These are phyloP conservation scores for Sylvilagus bachmani DNA, from an alignment of 2,113 vertebrate species.

Conservation along the genomic window DNA sequence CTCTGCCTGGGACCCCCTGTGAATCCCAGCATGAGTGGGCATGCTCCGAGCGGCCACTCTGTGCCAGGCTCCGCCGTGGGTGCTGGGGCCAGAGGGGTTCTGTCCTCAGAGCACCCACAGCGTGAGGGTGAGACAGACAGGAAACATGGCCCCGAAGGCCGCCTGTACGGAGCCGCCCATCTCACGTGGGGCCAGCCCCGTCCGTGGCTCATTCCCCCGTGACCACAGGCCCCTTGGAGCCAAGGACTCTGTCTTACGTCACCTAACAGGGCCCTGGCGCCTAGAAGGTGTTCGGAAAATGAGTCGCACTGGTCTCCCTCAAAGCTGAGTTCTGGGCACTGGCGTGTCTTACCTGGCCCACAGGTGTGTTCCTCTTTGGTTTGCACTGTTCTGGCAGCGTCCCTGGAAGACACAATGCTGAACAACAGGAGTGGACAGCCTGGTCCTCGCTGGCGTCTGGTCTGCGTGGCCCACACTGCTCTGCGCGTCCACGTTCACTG, in stretches of 20 bases:
- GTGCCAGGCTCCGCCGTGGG: fast-evolving
- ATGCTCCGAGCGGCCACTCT: fast-evolving
- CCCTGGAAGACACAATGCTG: conserved; percentile 63
- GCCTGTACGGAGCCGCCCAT: fast-evolving
- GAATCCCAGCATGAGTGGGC: background rate
- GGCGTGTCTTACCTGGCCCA: fast-evolving
- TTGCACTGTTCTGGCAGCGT: background rate
- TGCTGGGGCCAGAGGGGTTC: fast-evolving
- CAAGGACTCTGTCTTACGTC: background rate
- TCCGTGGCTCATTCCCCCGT: fast-evolving
- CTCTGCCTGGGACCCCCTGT: fast-evolving
- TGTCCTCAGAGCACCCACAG: fast-evolving
- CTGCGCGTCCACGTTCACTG: too few species aligned
- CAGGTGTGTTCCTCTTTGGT: background rate
- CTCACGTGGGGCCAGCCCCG: fast-evolving
- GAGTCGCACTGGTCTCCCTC: fast-evolving
- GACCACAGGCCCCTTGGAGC: background rate
- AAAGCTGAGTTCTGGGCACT: background rate
- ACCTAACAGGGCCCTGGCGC: too few species aligned
- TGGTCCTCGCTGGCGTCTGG: fast-evolving
- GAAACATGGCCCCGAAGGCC: background rate
- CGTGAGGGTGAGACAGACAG: background rate
- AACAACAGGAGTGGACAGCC: background rate
- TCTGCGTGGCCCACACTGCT: fast-evolving
- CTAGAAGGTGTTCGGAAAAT: background rate